Evolutionary conservation across 2,113 vertebrate species (phyloP).

Genomic region (Embiotoca jacksoni): DNA sequence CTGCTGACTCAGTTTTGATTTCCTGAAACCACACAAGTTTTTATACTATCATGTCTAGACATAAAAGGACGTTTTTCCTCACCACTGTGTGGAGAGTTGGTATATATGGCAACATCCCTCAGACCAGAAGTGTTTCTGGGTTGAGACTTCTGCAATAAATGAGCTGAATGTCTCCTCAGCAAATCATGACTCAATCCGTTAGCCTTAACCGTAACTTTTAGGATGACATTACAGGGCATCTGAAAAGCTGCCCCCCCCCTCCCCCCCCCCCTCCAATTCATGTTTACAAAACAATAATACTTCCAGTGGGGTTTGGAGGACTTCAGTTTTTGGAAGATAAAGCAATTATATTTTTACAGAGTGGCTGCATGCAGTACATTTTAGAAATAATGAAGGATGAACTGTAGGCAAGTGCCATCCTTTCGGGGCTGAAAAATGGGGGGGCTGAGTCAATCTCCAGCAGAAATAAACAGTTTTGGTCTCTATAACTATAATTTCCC

Average conservation of each 20-base stretch:
- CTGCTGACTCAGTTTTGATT: constrained; percentile 57
- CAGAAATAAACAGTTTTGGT: no score
- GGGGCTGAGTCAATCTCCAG: no score
- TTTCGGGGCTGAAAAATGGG: no score
- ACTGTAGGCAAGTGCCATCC: neutral
- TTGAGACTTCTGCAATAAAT: constrained; percentile 52
- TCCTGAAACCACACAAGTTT: constrained; percentile 58
- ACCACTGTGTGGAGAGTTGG: constrained; percentile 33
- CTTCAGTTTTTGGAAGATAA: neutral
- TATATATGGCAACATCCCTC: constrained; percentile 54
- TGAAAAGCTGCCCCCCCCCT: neutral
- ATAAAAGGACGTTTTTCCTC: constrained; percentile 30
- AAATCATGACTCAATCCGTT: constrained; percentile 52
- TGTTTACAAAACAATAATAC: constrained; percentile 13
- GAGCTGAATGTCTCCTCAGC: constrained; percentile 37
- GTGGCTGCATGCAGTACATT: constrained; percentile 2
- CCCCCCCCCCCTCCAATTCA: no score
- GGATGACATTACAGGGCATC: constrained; percentile 23
- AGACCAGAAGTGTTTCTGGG: constrained; percentile 43
- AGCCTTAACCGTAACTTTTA: constrained; percentile 22
- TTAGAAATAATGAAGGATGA: constrained; percentile 33
- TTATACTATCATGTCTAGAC: constrained; percentile 55
- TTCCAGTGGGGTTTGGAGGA: neutral
- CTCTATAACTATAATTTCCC: no score
- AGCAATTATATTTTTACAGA: constrained; percentile 16